These are phyloP conservation scores for Pipistrellus pygmaeus DNA, from an alignment of 2,797 vertebrate genomes.

Conservation along the genomic window DNA sequence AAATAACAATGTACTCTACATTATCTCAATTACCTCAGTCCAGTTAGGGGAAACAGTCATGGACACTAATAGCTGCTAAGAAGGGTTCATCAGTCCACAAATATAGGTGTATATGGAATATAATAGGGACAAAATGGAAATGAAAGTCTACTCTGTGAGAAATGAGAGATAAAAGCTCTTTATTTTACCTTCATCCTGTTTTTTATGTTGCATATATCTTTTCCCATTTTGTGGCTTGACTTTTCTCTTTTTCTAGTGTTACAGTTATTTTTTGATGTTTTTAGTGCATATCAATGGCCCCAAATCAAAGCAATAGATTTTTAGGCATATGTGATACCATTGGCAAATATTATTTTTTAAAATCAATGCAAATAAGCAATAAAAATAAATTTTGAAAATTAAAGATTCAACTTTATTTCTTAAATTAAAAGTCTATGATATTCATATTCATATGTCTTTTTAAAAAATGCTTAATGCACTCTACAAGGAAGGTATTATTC, in stretches of 20 bases:
- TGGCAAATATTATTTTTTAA: not conserved
- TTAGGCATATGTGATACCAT: not conserved
- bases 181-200: not conserved
- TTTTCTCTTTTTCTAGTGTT: not conserved
- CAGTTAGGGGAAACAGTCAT: not conserved
- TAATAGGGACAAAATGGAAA: not conserved
- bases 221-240: not conserved
- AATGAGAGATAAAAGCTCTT: not conserved
- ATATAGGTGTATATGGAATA: not conserved
- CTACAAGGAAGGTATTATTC: not conserved
- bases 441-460: not conserved
- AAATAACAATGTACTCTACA: not conserved
- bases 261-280: conserved; percentile 12
- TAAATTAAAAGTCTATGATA: conserved; percentile 28
- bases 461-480: not conserved
- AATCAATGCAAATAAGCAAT: not conserved
- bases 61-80: not conserved
- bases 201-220: not conserved
- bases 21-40: not conserved
- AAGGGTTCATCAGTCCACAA: not conserved
- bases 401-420: not conserved
- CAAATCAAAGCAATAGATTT: not conserved
- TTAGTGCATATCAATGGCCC: not conserved
- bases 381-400: conserved; percentile 14
- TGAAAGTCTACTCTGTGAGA: not conserved